Conservation (phyloP, 2,113 vertebrate species). For the Chionis minor region DNA sequence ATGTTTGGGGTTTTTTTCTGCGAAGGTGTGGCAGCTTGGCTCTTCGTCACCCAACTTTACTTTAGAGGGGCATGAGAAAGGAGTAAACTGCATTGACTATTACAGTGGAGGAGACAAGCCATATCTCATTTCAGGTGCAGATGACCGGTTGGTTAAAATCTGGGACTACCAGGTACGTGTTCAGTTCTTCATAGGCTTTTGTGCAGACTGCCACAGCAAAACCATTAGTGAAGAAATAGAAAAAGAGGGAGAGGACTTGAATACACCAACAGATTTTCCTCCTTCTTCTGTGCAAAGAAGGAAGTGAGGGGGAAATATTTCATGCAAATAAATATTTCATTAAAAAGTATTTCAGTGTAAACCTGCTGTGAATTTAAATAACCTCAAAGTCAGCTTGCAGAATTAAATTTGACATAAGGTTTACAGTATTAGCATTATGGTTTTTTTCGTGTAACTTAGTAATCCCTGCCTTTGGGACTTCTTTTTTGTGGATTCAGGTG, state of each 20-base stretch:
- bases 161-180: conserved; percentile 95
- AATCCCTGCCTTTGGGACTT: background rate
- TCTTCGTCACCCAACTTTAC: conserved; percentile 98
- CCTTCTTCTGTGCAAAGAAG: background rate
- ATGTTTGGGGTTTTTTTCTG: background rate
- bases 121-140: conserved; percentile 96
- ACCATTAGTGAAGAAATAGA: background rate
- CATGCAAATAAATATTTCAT: background rate
- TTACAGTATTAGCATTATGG: background rate
- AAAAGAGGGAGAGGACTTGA: background rate
- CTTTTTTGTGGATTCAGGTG: background rate
- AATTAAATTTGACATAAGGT: background rate
- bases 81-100: conserved; percentile 98
- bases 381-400: background rate
- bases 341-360: background rate
- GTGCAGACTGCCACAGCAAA: background rate
- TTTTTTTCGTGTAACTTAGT: background rate
- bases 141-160: conserved; percentile 97
- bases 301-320: background rate
- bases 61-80: conserved; percentile 96
- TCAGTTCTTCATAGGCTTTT: background rate
- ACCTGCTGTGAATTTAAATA: background rate
- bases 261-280: background rate
- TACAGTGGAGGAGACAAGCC: conserved; percentile 99
- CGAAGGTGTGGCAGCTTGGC: conserved; percentile 97